phyloP scores from a whole-genome alignment of 1,140 invertebrate genomes.

The Megathymus violae region DNA sequence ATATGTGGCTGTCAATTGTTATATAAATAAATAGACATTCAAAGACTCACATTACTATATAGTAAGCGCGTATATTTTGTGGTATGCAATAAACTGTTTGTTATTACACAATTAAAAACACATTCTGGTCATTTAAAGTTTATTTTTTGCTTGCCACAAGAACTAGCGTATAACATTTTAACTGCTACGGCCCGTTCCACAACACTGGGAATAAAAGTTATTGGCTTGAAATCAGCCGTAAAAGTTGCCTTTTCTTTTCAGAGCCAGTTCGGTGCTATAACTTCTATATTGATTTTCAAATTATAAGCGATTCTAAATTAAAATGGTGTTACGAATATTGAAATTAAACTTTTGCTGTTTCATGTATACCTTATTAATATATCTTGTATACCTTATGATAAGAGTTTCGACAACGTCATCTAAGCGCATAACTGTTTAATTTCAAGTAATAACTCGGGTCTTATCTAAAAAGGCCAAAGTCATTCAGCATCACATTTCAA shows the following conservation, averaged over 20 bases:
- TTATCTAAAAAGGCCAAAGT: too few species aligned
- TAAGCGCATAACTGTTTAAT: too few species aligned
- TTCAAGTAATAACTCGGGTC: too few species aligned
- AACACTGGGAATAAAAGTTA: constrained; percentile 40
- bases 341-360: background rate
- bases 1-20: too few species aligned
- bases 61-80: too few species aligned
- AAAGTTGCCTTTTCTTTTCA: constrained; percentile 36
- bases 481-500: too few species aligned
- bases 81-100: background rate
- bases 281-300: constrained; percentile 4
- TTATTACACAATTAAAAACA: constrained; percentile 10
- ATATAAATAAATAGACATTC: too few species aligned
- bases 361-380: too few species aligned
- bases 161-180: constrained; percentile 27
- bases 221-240: constrained; percentile 37
- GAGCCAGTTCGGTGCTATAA: constrained; percentile 7
- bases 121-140: constrained; percentile 5
- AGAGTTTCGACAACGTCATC: too few species aligned
- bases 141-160: constrained; percentile 19
- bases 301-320: constrained; percentile 3
- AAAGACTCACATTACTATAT: too few species aligned
- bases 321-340: background rate
- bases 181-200: constrained; percentile 26
- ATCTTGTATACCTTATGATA: too few species aligned